These are phyloP conservation scores for Mastomys coucha DNA, from an alignment of 2,113 vertebrate species.

Conservation along the genomic window DNA sequence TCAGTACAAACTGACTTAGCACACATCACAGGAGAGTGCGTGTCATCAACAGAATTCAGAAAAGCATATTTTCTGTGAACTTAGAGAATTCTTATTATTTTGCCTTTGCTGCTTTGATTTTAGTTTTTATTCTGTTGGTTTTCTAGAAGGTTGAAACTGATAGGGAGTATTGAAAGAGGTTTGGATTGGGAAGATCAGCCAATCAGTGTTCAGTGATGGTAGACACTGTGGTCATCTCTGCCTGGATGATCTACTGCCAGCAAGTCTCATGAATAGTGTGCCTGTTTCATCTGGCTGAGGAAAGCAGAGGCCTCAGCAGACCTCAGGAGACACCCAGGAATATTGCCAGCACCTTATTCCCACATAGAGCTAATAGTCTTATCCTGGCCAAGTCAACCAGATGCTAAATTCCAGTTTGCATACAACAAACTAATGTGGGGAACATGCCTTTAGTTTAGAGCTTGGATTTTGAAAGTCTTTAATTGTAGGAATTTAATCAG, in stretches of 20 bases:
- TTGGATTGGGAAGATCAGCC: not conserved
- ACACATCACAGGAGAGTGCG: not conserved
- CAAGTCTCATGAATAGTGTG: not conserved
- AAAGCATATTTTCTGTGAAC: not conserved
- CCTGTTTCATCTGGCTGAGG: not conserved
- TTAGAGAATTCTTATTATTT: not conserved
- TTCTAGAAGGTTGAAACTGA: not conserved
- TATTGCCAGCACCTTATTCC: not conserved
- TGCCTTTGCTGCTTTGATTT: not conserved
- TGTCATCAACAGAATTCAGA: not conserved
- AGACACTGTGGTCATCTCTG: not conserved
- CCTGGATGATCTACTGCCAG: not conserved
- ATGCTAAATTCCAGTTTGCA: not conserved
- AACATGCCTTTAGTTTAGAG: not conserved
- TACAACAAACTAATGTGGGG: not conserved
- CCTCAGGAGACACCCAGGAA: not conserved
- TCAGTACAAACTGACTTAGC: not conserved
- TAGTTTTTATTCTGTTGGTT: not conserved
- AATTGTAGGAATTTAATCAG: not conserved
- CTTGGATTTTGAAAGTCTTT: slow-evolving; percentile 3
- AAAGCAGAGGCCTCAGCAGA: not conserved
- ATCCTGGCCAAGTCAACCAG: not conserved
- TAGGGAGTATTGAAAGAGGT: not conserved
- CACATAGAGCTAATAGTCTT: not conserved
- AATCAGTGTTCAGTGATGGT: not conserved